phyloP scores from a whole-genome alignment of 2,797 vertebrate genomes.

The Sciurus vulgaris region DNA sequence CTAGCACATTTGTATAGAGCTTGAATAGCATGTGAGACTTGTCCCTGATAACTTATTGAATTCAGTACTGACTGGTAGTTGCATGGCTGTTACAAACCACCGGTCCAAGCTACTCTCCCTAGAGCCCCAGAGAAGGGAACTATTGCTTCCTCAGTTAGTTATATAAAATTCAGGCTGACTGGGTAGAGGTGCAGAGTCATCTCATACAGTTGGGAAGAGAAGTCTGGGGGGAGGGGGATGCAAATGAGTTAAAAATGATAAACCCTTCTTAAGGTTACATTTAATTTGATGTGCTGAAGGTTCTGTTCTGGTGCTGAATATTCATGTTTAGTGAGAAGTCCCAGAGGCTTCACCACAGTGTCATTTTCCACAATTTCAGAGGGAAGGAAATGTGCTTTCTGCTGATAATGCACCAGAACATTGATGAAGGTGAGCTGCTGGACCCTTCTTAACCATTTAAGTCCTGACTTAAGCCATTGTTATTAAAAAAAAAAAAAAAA shows the following conservation, averaged over 20 bases:
- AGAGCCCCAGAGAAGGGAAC: neutral
- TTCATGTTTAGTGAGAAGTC: constrained; percentile 74
- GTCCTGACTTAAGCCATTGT: neutral
- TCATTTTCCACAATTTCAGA: constrained; percentile 61
- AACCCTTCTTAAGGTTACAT: constrained; percentile 71
- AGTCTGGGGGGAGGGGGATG: neutral
- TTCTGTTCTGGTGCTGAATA: constrained; percentile 78
- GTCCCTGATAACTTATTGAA: neutral
- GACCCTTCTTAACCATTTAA: constrained; percentile 57
- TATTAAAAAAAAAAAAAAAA: neutral
- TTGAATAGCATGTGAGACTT: neutral
- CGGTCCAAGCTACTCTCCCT: neutral
- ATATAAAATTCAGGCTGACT: neutral
- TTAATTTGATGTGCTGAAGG: constrained; percentile 69
- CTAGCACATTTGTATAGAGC: neutral
- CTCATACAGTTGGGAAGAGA: constrained; percentile 4
- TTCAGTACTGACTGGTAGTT: neutral
- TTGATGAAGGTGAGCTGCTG: constrained; percentile 42
- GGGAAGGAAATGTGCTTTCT: constrained; percentile 63
- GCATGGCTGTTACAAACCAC: neutral
- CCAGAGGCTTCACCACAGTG: constrained; percentile 65
- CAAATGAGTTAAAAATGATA: constrained; percentile 69
- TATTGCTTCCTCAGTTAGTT: neutral
- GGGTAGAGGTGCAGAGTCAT: constrained; percentile 26
- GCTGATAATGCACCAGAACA: constrained; percentile 56